These are phyloP conservation scores for Macquaria ambigua DNA, from an alignment of 2,113 vertebrate species.

Conservation along the genomic window DNA sequence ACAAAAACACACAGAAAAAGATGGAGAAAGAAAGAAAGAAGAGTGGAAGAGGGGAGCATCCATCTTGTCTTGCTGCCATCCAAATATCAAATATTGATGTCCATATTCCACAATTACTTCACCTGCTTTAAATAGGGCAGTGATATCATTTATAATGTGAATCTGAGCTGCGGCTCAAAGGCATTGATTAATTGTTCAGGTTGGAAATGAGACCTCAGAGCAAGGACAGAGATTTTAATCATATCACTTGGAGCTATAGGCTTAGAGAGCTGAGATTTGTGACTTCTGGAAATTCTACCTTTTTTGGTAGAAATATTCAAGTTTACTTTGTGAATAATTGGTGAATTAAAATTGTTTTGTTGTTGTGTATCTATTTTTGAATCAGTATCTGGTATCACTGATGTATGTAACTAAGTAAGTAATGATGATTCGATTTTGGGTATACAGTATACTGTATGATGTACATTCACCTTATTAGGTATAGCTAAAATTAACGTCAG, in stretches of 20 bases:
- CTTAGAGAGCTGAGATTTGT: slow-evolving; percentile 10
- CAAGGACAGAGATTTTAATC: slow-evolving; percentile 73
- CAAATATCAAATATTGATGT: slow-evolving; percentile 81
- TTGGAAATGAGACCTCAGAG: slow-evolving; percentile 74
- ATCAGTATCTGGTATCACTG: neutral
- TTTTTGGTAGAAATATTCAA: neutral
- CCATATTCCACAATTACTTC: slow-evolving; percentile 74
- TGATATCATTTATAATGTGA: slow-evolving; percentile 81
- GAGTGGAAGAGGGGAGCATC: slow-evolving; percentile 35
- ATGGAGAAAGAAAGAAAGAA: slow-evolving; percentile 10
- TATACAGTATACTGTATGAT: neutral
- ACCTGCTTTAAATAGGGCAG: slow-evolving; percentile 77
- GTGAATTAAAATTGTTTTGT: neutral
- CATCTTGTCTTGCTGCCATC: slow-evolving; percentile 59
- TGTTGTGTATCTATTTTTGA: neutral
- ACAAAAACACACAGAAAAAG: slow-evolving; percentile 14
- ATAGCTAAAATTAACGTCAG: neutral
- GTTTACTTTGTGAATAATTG: neutral
- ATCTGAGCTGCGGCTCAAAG: slow-evolving; percentile 72
- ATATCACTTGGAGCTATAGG: slow-evolving; percentile 19
- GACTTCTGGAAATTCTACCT: neutral
- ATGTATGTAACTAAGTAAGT: no score
- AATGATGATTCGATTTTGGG: neutral
- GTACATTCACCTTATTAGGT: neutral
- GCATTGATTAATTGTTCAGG: slow-evolving; percentile 81